These are phyloP conservation scores for Cataglyphis rosenhaueri DNA, from an alignment of 2,888 invertebrate genomes.

Conservation along the genomic window DNA sequence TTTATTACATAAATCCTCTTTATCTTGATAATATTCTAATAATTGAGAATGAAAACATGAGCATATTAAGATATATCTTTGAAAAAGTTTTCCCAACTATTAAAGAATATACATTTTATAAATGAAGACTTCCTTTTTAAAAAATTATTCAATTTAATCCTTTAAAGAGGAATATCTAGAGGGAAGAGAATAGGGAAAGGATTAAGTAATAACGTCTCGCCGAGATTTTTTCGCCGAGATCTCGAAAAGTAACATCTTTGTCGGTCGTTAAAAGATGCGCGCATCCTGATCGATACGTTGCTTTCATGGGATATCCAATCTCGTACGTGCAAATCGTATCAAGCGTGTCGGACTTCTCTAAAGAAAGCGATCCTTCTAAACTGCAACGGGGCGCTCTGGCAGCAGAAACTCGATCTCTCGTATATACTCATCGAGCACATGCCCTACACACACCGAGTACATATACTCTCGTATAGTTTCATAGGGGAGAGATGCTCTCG, in stretches of 20 bases:
- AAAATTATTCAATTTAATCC: slow-evolving; percentile 31
- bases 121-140: slow-evolving; percentile 23
- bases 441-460: neutral
- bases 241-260: slow-evolving; percentile 20
- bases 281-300: slow-evolving; percentile 48
- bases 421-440: slow-evolving; percentile 24
- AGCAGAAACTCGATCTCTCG: slow-evolving; percentile 40
- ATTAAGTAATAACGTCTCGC: slow-evolving; percentile 30
- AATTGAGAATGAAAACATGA: neutral
- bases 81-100: neutral
- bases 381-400: slow-evolving; percentile 43
- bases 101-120: neutral
- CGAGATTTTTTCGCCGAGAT: slow-evolving; percentile 26
- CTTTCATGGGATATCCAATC: slow-evolving; percentile 52
- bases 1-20: neutral
- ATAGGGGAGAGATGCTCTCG: slow-evolving; percentile 33
- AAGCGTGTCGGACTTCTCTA: slow-evolving; percentile 44
- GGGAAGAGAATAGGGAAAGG: neutral
- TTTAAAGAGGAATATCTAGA: neutral
- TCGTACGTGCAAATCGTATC: slow-evolving; percentile 54
- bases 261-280: slow-evolving; percentile 44
- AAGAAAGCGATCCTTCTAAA: slow-evolving; percentile 56
- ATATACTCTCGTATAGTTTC: slow-evolving; percentile 31
- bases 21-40: neutral
- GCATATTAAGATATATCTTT: neutral